Evolutionary conservation across 2,888 invertebrate genomes (phyloP).

Genomic region (Chamaedrilus cognettii): DNA sequence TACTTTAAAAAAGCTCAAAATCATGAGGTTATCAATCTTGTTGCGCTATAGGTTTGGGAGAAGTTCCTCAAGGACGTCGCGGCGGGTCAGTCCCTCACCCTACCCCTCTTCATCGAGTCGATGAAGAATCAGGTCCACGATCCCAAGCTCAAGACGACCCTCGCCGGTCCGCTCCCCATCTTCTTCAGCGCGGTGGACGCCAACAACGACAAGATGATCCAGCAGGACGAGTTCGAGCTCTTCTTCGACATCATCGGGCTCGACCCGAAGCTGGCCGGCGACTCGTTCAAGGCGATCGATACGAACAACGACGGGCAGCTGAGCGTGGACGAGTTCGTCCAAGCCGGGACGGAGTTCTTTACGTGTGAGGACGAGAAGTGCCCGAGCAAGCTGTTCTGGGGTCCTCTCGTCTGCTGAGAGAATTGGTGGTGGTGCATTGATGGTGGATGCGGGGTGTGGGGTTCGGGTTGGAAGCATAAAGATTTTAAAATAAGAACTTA

Average conservation of each 20-base stretch:
- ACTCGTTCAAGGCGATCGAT: not conserved
- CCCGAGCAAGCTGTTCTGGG: not conserved
- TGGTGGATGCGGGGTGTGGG: not conserved
- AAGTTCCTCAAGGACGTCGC: constrained; percentile 29
- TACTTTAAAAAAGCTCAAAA: no score
- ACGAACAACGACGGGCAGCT: not conserved
- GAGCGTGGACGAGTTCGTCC: not conserved
- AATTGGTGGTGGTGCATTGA: not conserved
- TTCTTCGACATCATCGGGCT: not conserved
- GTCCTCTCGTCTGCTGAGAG: not conserved
- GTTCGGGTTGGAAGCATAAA: not conserved
- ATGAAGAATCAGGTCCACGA: constrained; percentile 28
- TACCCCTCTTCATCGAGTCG: constrained; percentile 25
- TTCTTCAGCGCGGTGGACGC: not conserved
- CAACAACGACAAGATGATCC: not conserved
- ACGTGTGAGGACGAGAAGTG: not conserved
- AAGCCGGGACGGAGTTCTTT: not conserved
- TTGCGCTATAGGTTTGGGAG: constrained; percentile 33
- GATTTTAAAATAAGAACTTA: not conserved
- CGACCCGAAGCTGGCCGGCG: not conserved
- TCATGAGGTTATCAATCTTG: not conserved
- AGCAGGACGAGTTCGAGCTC: not conserved
- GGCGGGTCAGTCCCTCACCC: constrained; percentile 22
- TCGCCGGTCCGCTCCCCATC: not conserved
- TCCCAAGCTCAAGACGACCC: not conserved